Conservation (phyloP, 2,888 invertebrate genomes). For the Nasonovia ribisnigri region DNA sequence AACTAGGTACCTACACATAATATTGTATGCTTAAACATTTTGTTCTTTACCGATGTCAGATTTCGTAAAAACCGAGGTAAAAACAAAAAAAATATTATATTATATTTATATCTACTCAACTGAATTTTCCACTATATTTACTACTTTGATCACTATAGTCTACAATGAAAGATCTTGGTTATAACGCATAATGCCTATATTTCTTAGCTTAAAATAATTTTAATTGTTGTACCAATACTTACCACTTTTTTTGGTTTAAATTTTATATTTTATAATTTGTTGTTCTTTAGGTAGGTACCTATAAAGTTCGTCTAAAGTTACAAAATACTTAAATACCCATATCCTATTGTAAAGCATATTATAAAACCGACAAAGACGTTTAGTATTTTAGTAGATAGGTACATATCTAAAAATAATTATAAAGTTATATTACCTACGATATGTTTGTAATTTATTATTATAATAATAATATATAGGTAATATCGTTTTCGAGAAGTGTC, state of each 20-base stretch:
- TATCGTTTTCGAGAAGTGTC: background rate
- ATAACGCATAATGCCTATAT: background rate
- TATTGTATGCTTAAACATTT: background rate
- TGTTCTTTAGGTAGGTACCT: background rate
- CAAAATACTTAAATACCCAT: background rate
- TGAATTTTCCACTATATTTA: background rate
- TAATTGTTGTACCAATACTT: background rate
- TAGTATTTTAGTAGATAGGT: background rate
- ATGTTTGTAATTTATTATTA: background rate
- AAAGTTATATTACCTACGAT: background rate
- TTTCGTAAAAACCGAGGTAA: background rate
- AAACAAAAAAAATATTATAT: background rate
- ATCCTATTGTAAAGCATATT: background rate
- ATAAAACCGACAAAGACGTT: background rate
- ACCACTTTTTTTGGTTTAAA: background rate
- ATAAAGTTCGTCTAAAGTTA: background rate
- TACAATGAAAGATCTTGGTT: background rate
- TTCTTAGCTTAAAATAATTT: background rate
- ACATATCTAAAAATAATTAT: background rate
- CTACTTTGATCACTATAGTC: background rate
- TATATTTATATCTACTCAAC: background rate
- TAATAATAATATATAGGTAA: background rate
- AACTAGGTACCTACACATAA: background rate
- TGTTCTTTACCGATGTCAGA: background rate
- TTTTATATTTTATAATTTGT: background rate